Percentiles rank a stretch among this genome's conserved stretches.
These are phyloP conservation scores for Tautogolabrus adspersus DNA, from an alignment of 2,113 vertebrate species.

Conservation along the genomic window DNA sequence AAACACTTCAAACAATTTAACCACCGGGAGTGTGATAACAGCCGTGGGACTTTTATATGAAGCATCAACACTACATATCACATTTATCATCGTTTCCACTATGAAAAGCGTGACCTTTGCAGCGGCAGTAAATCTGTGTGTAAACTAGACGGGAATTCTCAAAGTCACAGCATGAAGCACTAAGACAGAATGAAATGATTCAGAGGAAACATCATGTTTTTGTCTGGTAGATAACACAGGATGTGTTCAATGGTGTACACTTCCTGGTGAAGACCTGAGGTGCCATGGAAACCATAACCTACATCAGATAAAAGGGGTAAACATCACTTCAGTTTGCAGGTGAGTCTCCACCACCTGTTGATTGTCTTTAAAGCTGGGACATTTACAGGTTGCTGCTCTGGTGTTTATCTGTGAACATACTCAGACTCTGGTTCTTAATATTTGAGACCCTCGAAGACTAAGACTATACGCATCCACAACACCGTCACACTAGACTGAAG, in stretches of 20 bases:
- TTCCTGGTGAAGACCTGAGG: slow-evolving; percentile 61
- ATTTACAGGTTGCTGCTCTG: background rate
- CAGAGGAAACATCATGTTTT: slow-evolving; percentile 13
- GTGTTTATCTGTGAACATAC: slow-evolving; percentile 10
- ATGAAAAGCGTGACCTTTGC: slow-evolving; percentile 25
- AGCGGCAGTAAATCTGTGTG: slow-evolving; percentile 3
- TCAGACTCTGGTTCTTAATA: background rate
- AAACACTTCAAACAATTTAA: slow-evolving; percentile 40
- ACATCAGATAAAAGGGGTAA: slow-evolving; percentile 33
- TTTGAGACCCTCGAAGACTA: background rate
- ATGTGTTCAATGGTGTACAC: slow-evolving; percentile 69
- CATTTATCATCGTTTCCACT: slow-evolving; percentile 5
- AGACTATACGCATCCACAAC: background rate
- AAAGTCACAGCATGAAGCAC: background rate
- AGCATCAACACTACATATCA: slow-evolving; percentile 2
- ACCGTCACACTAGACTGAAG: background rate
- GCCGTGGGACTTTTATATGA: slow-evolving; percentile 11
- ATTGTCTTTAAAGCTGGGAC: slow-evolving; percentile 6
- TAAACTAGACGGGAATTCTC: background rate
- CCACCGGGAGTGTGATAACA: background rate
- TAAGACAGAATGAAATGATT: background rate
- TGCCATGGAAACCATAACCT: slow-evolving; percentile 58
- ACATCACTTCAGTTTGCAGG: slow-evolving; percentile 7
- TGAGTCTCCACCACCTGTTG: slow-evolving; percentile 8
- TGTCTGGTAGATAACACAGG: slow-evolving; percentile 22